These are phyloP conservation scores for Cuniculus paca DNA, from an alignment of 2,797 vertebrate genomes.

Conservation along the genomic window DNA sequence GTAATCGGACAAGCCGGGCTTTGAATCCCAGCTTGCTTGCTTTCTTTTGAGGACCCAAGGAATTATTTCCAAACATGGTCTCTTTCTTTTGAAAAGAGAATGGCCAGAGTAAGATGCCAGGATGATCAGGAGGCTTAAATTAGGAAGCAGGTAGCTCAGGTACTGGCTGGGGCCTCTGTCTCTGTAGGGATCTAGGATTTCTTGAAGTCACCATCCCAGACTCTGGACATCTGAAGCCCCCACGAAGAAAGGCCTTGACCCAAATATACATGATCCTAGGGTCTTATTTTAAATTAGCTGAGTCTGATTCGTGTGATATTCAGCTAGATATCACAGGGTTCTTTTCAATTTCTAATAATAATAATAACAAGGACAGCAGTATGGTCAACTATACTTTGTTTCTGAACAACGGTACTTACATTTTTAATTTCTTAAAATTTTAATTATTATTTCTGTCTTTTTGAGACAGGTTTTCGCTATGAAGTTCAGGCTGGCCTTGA, in stretches of 20 bases:
- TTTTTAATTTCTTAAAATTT: too few species aligned
- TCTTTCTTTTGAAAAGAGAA: slow-evolving; percentile 18
- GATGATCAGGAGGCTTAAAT: neutral
- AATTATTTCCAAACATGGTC: neutral
- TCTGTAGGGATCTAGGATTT: neutral
- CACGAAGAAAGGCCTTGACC: neutral
- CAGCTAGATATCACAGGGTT: neutral
- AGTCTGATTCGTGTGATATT: neutral
- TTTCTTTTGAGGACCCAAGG: neutral
- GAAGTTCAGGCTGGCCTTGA: too few species aligned
- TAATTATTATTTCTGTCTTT: too few species aligned
- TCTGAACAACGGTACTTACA: neutral
- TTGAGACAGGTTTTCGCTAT: too few species aligned
- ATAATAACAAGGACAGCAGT: neutral
- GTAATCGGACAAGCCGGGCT: neutral
- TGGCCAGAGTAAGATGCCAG: neutral
- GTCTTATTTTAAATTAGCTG: neutral
- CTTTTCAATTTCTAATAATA: neutral
- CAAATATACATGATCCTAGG: neutral
- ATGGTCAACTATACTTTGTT: neutral
- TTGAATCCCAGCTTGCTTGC: neutral
- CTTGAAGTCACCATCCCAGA: neutral
- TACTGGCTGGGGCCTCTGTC: neutral
- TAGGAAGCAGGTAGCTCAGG: neutral
- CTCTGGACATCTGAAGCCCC: neutral